Base-by-base conservation (phyloP, 2,113 vertebrate genomes). In the Microcebus griseorufus region DNA sequence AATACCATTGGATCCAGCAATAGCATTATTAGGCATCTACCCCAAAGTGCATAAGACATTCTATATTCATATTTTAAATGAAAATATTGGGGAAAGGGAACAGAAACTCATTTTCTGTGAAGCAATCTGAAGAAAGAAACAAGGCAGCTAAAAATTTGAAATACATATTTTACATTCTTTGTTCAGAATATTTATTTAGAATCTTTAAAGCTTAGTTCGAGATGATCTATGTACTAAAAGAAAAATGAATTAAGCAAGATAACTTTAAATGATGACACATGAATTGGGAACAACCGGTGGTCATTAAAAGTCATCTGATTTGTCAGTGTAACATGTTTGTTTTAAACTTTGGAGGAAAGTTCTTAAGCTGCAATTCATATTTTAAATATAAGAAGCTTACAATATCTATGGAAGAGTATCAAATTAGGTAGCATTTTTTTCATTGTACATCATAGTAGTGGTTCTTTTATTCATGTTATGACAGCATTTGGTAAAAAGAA, bases 401-500 rank as follows among this genome's bases (percentile, higher is more conserved):
- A 90, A 13, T 78, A 55, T 83, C 92, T 95, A 39, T 75, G 53
- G 45, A 95, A 94, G 51, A 55, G 72, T 51, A 95, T 93, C 81
- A 92, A 94, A 96, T 97, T 78, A 98, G 94, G 96, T 0, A 93
- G 94, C 16, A 81, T 89, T 93, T 97, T 87, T 96, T 95, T 97
- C 98, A 88, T 48, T 96, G 94, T 98, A 97, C 96, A 98, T 97
- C 97, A 97, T 29, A 97, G 97, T 91, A 96, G 97, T 96, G 88
- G 48, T 39, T 90, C 98, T 98, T 98, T 97, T 91, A 98, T 96
- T 98, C 98, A 84, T 98, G 98, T 98, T 98, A 85, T 93, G 97
- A 98, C 98, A 99, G 97, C 60, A 86, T 95, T 85, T 96, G 97
- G 96, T 96, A 98, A 98, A 98, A 99, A 98, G 98, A 97, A 96